These are phyloP conservation scores for Poecilus cupreus DNA, from an alignment of 2,888 invertebrate genomes.

Conservation along the genomic window DNA sequence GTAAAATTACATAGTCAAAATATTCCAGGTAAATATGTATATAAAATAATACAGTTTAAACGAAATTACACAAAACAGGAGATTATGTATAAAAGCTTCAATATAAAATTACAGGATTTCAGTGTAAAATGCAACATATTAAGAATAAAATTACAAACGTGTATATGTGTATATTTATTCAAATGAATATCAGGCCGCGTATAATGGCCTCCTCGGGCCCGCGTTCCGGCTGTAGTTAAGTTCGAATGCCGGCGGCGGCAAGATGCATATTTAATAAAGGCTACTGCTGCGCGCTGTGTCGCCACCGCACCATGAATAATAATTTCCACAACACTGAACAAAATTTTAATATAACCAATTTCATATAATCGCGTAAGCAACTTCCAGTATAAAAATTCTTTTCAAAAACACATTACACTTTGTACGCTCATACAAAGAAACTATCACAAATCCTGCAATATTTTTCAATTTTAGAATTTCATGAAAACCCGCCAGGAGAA, in stretches of 20 bases:
- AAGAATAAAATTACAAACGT: not conserved
- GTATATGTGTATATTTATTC: not conserved
- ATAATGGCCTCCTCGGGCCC: too few species aligned
- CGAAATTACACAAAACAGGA: too few species aligned
- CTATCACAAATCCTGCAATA: slow-evolving; percentile 20
- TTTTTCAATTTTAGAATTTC: slow-evolving; percentile 32
- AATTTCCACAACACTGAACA: slow-evolving; percentile 61
- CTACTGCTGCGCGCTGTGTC: slow-evolving; percentile 37
- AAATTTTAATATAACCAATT: slow-evolving; percentile 63
- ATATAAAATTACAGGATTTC: too few species aligned
- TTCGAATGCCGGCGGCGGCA: slow-evolving; percentile 18
- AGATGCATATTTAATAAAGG: slow-evolving; percentile 55
- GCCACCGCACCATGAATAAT: slow-evolving; percentile 54
- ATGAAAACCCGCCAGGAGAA: not conserved
- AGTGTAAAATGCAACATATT: too few species aligned
- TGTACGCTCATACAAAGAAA: slow-evolving; percentile 9
- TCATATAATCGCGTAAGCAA: slow-evolving; percentile 35
- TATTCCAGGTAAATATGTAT: too few species aligned
- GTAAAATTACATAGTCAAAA: too few species aligned
- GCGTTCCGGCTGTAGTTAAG: not conserved
- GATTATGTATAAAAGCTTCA: too few species aligned
- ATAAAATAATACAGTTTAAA: too few species aligned
- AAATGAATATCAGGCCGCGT: not conserved
- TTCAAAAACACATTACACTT: slow-evolving; percentile 10
- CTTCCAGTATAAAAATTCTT: slow-evolving; percentile 27